Percentiles rank a stretch among this genome's conserved stretches.
These are phyloP conservation scores for Synanceia verrucosa DNA, from an alignment of 2,797 vertebrate genomes.

Conservation along the genomic window DNA sequence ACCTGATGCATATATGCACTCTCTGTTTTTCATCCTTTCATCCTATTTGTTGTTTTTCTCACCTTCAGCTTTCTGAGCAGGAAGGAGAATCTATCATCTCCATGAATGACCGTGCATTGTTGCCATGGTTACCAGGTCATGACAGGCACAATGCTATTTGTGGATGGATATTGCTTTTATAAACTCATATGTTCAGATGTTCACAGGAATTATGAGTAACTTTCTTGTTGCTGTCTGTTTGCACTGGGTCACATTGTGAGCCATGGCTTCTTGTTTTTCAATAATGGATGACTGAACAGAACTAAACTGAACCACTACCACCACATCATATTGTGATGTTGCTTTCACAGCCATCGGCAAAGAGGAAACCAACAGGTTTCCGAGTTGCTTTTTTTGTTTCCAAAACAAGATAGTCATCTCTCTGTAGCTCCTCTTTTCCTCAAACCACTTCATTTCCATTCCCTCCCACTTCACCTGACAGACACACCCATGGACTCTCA, in stretches of 20 bases:
- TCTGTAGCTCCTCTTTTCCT: not conserved
- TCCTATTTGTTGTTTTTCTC: not conserved
- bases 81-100: not conserved
- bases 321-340: not conserved
- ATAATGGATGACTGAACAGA: not conserved
- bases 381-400: no score
- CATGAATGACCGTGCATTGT: conserved; percentile 36
- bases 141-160: conserved; percentile 26
- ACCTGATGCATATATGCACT: not conserved
- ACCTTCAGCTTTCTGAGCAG: conserved; percentile 11
- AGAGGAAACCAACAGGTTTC: no score
- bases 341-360: not conserved
- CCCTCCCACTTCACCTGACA: not conserved
- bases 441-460: not conserved
- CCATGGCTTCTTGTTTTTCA: not conserved
- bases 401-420: no score
- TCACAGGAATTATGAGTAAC: not conserved
- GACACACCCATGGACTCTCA: not conserved
- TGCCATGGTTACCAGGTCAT: conserved; percentile 58
- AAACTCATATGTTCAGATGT: conserved; percentile 4
- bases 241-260: not conserved
- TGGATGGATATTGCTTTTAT: conserved; percentile 10
- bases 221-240: not conserved
- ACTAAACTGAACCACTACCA: not conserved
- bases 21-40: not conserved